Conservation (phyloP, 2,888 invertebrate genomes). For the Torymus tubicola region DNA sequence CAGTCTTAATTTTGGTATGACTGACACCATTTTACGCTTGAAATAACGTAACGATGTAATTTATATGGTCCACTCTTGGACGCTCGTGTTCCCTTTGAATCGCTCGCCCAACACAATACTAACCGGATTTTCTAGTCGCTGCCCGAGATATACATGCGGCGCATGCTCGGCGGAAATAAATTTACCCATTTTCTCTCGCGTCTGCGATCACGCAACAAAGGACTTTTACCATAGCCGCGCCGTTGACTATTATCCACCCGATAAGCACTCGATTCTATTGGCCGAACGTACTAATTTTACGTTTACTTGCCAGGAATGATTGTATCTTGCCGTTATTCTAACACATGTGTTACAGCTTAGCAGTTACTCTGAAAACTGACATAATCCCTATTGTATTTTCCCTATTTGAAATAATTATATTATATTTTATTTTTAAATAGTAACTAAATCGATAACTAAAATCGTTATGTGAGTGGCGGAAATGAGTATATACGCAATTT, state of each 20-base stretch:
- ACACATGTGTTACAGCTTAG: too few relatives aligned
- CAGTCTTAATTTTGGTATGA: slow-evolving; percentile 39
- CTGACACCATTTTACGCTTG: slow-evolving; percentile 28
- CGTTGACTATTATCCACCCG: slow-evolving; percentile 22
- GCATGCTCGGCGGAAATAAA: slow-evolving; percentile 40
- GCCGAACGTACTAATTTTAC: too few relatives aligned
- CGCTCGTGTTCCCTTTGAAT: slow-evolving; percentile 13
- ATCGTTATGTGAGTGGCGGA: too few relatives aligned
- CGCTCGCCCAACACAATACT: slow-evolving; percentile 34
- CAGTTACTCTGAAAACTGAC: too few relatives aligned
- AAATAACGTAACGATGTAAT: slow-evolving; percentile 40
- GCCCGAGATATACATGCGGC: neutral
- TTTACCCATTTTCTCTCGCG: slow-evolving; percentile 36
- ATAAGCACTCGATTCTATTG: slow-evolving; percentile 33
- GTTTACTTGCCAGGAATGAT: too few relatives aligned
- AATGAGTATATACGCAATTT: too few relatives aligned
- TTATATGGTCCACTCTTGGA: slow-evolving; percentile 30
- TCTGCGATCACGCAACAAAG: slow-evolving; percentile 16
- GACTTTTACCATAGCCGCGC: neutral
- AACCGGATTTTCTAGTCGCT: slow-evolving; percentile 51
- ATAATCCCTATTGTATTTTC: too few relatives aligned
- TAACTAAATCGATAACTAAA: too few relatives aligned
- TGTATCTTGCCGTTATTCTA: too few relatives aligned
- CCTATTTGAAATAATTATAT: too few relatives aligned
- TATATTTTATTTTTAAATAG: too few relatives aligned